A percentile compares a stretch with the other conserved stretches of the same genome.
These are phyloP conservation scores for Microctenopoma steveboyesi DNA, from an alignment of 2,797 vertebrate species.

Conservation along the genomic window DNA sequence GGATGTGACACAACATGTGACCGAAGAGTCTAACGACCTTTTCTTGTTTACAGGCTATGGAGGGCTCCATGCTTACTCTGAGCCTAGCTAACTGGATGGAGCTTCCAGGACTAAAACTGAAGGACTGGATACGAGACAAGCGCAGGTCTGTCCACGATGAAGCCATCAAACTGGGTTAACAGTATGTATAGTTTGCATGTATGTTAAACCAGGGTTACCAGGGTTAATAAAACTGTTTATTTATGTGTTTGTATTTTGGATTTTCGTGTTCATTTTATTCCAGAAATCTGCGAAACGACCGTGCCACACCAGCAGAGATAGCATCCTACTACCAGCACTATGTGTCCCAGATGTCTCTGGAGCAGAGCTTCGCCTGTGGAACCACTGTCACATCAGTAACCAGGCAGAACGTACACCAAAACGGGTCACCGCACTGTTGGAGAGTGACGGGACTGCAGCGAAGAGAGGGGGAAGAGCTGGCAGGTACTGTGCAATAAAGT, in stretches of 20 bases:
- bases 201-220: no score
- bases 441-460: conserved; percentile 72
- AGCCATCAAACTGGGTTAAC: no score
- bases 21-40: neutral
- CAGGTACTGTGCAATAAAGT: conserved; percentile 44
- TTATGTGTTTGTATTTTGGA: rapidly evolving
- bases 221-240: neutral
- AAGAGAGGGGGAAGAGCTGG: conserved; percentile 62
- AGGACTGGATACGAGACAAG: conserved; percentile 87
- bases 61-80: conserved; percentile 86
- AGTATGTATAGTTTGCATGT: no score
- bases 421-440: conserved; percentile 67
- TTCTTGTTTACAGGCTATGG: conserved; percentile 79
- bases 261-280: conserved; percentile 12
- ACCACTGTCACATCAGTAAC: conserved; percentile 81
- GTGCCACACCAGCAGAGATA: conserved; percentile 85
- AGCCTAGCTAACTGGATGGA: conserved; percentile 89
- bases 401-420: conserved; percentile 47
- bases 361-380: conserved; percentile 80
- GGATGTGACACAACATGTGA: neutral
- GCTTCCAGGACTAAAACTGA: conserved; percentile 85
- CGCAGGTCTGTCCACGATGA: conserved; percentile 76
- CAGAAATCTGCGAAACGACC: conserved; percentile 85
- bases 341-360: conserved; percentile 81
- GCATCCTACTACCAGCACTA: conserved; percentile 88